Conservation (phyloP, 2,113 vertebrate genomes). For the Zosterops hypoxanthus region DNA sequence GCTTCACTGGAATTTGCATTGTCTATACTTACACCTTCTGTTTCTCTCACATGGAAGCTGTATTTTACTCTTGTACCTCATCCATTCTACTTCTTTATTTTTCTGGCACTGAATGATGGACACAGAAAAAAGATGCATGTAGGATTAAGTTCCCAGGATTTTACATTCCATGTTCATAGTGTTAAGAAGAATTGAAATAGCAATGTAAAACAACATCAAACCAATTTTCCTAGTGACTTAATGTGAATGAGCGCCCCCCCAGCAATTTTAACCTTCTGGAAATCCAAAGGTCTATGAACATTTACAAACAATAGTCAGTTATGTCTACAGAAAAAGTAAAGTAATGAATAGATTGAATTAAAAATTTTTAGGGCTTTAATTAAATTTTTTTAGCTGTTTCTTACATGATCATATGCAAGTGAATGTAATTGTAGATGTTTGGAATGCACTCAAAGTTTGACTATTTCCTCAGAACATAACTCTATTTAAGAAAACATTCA, state of each 20-base stretch:
- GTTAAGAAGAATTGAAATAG: background rate
- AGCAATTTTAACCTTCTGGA: background rate
- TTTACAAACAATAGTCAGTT: background rate
- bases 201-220: background rate
- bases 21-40: background rate
- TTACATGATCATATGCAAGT: background rate
- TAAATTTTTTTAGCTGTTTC: background rate
- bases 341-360: background rate
- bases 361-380: background rate
- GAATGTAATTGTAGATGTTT: background rate
- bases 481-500: background rate
- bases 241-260: rapidly evolving
- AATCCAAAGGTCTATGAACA: background rate
- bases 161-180: background rate
- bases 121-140: background rate
- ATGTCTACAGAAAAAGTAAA: background rate
- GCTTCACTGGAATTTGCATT: background rate
- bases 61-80: background rate
- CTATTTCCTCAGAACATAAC: background rate
- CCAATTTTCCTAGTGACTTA: background rate
- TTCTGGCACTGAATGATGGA: background rate
- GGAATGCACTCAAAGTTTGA: background rate
- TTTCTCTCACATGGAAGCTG: background rate
- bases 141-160: background rate
- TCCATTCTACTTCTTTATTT: background rate